Base-by-base conservation (phyloP, 2,797 vertebrate genomes). In the Falco columbarius region DNA sequence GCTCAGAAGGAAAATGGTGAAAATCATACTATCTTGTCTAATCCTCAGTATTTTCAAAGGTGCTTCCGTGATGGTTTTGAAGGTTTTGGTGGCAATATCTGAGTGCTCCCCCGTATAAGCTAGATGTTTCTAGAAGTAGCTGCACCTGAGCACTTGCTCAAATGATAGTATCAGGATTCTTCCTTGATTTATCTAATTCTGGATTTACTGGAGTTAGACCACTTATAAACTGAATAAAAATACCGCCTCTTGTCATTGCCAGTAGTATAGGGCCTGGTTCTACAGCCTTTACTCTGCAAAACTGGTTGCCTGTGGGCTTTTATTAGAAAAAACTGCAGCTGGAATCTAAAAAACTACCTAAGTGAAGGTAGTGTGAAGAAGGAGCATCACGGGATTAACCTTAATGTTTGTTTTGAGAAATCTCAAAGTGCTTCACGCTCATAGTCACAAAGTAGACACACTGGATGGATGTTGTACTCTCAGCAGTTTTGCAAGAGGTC, bases 401-500 rank as follows among this genome's bases (percentile, higher is more conserved):
- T 77, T 90, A 5, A 2, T 83, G 21, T 86, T 97, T 93, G 44
- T 67, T 95, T 76, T 75, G 61, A 81, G 89, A 59, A 81, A 66
- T 81, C 29, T 55, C 46, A 36, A 72, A 86, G 47, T 77, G 34
- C 73, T 93, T 95, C 55, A 49, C 0, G 7, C 38, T 92, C n/a
- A 4, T 27, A 52, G 46, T 54, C 40, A 74, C 54, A 80, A 86
- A 67, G 24, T 56, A 14, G 52, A 67, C 36, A 15, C 10, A 10
- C 47, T 49, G 40, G 42, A 10, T 75, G 40, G 13, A 68, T 67
- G 14, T 86, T 89, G 51, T 40, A 49, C 34, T 47, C 44, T 71
- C 73, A 84, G 90, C 92, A 89, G 77, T 89, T 96, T 76, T 74
- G 79, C 44, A 84, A 84, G 49, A 74, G 74, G 76, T 56, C 81